A percentile compares a stretch with the other conserved stretches of the same genome.
Conservation (phyloP, 1,140 invertebrate species). For the Coptotermes formosanus region DNA sequence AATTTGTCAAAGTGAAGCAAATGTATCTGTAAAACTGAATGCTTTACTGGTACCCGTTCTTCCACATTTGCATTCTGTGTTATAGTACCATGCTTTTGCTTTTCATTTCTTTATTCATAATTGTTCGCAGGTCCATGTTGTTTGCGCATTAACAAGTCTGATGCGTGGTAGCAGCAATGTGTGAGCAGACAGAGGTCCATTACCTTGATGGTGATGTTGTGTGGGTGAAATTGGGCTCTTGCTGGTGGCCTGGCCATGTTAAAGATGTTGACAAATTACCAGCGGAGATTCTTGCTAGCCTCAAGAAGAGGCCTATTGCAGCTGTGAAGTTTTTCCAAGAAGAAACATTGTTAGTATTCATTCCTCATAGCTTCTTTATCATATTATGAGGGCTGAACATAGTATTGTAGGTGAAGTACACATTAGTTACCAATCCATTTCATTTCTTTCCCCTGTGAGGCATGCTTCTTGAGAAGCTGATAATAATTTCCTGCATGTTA, state of each 20-base stretch:
- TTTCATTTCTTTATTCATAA: background rate
- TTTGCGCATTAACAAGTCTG: background rate
- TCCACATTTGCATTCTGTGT: no score
- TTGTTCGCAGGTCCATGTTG: no score
- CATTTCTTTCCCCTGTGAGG: background rate
- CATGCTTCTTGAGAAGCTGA: background rate
- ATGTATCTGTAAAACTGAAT: no score
- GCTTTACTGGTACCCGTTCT: no score
- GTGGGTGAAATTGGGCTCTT: constrained; percentile 77
- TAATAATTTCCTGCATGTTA: no score
- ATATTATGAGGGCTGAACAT: constrained; percentile 10
- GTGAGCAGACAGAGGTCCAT: constrained; percentile 58
- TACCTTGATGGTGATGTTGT: constrained; percentile 74
- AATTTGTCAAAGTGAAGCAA: no score
- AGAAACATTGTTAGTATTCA: constrained; percentile 67
- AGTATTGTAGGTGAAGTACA: constrained; percentile 31
- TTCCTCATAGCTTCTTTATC: background rate
- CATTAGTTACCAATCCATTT: constrained; percentile 30
- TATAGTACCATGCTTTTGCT: background rate
- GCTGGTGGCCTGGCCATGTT: constrained; percentile 76
- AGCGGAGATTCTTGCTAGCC: constrained; percentile 56
- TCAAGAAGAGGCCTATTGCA: constrained; percentile 67
- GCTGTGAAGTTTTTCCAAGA: constrained; percentile 82
- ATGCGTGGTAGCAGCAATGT: constrained; percentile 49
- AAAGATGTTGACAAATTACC: constrained; percentile 59